Evolutionary conservation across 1,140 invertebrate species (phyloP).

Genomic region (Neuroterus valhalla): DNA sequence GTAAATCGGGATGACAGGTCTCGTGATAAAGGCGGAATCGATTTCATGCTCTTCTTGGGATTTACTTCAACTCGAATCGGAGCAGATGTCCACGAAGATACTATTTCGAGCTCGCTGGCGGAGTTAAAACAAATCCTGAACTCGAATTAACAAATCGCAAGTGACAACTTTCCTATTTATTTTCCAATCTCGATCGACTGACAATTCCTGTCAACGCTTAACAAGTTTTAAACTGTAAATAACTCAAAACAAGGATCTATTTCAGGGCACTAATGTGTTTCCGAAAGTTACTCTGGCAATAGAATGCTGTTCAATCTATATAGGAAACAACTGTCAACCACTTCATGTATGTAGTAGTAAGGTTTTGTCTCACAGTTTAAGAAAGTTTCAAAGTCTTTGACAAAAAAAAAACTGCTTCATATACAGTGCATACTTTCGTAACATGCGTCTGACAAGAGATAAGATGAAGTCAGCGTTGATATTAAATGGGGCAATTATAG

Average conservation of each 20-base stretch:
- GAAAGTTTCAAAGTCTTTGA: not conserved
- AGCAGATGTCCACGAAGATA: conserved; percentile 17
- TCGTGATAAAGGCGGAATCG: conserved; percentile 25
- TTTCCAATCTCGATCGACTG: conserved; percentile 11
- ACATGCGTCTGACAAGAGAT: conserved; percentile 14
- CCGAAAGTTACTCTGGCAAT: no score
- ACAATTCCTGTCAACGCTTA: not conserved
- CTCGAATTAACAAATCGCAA: conserved; percentile 21
- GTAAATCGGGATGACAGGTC: conserved; percentile 24
- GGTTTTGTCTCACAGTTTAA: no score
- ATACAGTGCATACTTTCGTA: conserved; percentile 12
- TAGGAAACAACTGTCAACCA: no score
- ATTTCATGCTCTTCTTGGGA: conserved; percentile 25
- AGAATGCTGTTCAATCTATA: no score
- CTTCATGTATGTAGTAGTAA: no score
- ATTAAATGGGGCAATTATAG: conserved; percentile 24
- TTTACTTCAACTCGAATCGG: conserved; percentile 28
- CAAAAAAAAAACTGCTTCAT: not conserved
- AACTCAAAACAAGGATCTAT: no score
- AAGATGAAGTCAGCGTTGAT: conserved; percentile 23
- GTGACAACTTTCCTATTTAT: conserved; percentile 22
- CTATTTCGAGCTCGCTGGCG: conserved; percentile 18
- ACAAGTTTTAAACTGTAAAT: not conserved
- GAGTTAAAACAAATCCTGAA: conserved; percentile 22
- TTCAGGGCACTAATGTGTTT: no score